These are phyloP conservation scores for Tetramorium bicarinatum DNA, from an alignment of 2,888 invertebrate genomes.

Conservation along the genomic window DNA sequence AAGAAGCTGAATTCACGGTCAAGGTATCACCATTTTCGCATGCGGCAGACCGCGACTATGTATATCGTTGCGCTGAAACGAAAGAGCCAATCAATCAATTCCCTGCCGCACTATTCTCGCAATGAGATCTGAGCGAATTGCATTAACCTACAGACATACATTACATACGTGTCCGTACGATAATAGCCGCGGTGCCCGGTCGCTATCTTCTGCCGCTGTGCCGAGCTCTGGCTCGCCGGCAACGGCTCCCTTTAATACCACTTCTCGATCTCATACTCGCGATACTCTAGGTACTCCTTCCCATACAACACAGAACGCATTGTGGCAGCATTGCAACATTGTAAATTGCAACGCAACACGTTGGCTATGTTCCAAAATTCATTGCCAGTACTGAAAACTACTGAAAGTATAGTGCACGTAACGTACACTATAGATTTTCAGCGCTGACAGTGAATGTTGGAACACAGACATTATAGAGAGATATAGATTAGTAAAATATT, in stretches of 20 bases:
- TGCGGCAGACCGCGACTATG: constrained; percentile 63
- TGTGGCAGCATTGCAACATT: no score
- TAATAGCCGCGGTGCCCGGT: constrained; percentile 45
- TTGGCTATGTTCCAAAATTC: no score
- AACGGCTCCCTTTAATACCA: constrained; percentile 1
- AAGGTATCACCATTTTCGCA: constrained; percentile 72
- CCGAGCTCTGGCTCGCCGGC: neutral
- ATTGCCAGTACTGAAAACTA: no score
- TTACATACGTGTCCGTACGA: constrained; percentile 79
- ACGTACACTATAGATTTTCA: no score
- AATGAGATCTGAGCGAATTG: constrained; percentile 85
- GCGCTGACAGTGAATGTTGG: no score
- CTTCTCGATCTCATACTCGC: neutral
- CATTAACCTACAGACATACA: constrained; percentile 86
- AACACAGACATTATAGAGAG: no score
- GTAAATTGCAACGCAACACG: no score
- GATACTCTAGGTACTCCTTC: neutral
- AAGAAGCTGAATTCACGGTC: constrained; percentile 65
- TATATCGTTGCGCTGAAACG: constrained; percentile 73
- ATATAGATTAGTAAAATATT: no score
- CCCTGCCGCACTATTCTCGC: constrained; percentile 83
- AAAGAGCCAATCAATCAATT: constrained; percentile 86
- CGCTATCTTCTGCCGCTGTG: constrained; percentile 35
- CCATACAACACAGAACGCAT: no score
- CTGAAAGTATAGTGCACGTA: no score